Conservation (phyloP, 2,797 vertebrate genomes). For the Mico argentatus region DNA sequence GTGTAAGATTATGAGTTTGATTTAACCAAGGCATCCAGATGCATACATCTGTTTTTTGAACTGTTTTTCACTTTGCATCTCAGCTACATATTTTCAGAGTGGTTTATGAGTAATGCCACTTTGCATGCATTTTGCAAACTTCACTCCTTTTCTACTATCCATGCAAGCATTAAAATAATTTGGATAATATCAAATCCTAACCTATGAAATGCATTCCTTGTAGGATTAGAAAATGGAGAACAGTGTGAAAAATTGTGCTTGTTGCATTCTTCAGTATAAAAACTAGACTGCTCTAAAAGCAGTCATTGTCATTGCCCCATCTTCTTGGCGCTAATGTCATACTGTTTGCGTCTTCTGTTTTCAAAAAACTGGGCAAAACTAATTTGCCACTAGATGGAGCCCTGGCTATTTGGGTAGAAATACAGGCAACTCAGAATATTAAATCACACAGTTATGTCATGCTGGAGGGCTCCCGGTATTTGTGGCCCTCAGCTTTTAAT, state of each 20-base stretch:
- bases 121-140: constrained; percentile 19
- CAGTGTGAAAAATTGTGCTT: not conserved
- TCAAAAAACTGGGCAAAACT: constrained; percentile 52
- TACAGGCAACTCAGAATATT: not conserved
- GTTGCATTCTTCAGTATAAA: not conserved
- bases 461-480: constrained; percentile 54
- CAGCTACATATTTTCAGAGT: not conserved
- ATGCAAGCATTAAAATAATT: not conserved
- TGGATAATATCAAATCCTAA: not conserved
- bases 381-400: constrained; percentile 87
- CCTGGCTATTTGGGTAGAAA: constrained; percentile 76
- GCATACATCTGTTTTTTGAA: not conserved
- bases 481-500: constrained; percentile 76
- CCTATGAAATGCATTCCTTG: not conserved
- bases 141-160: not conserved
- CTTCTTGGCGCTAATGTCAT: not conserved
- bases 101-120: not conserved
- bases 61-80: not conserved
- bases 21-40: not conserved
- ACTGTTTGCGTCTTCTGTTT: not conserved
- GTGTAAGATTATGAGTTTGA: not conserved
- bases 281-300: not conserved
- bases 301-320: not conserved
- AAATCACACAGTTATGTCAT: constrained; percentile 62
- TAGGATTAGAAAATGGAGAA: not conserved